Evolutionary conservation across 2,797 vertebrate species (phyloP).

Genomic region (Helarctos malayanus): DNA sequence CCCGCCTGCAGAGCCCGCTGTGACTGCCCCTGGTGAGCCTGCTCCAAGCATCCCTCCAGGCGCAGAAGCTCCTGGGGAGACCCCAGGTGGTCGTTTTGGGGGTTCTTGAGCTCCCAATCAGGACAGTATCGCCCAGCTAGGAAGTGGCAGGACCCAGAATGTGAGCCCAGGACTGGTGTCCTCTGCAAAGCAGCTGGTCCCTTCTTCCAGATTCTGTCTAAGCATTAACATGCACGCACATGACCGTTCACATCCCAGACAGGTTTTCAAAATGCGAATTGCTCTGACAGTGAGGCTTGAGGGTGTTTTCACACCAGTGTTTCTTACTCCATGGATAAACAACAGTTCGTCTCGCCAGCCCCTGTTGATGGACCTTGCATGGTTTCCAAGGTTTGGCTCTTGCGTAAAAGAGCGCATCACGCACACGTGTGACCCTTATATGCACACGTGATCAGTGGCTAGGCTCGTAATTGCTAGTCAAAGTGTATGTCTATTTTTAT

Average conservation of each 20-base stretch:
- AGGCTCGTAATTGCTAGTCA: neutral
- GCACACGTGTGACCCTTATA: too few species aligned
- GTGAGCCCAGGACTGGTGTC: neutral
- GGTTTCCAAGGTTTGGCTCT: neutral
- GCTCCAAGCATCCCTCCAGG: neutral
- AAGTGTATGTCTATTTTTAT: neutral
- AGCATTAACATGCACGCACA: neutral
- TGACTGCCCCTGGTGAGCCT: neutral
- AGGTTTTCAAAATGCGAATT: neutral
- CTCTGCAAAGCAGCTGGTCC: neutral
- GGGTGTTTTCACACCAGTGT: neutral
- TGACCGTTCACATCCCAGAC: neutral
- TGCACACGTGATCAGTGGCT: neutral
- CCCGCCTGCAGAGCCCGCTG: neutral
- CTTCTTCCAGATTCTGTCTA: neutral
- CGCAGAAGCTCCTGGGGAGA: neutral
- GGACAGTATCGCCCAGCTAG: neutral
- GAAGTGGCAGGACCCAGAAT: neutral
- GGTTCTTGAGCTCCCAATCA: neutral
- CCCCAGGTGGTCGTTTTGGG: neutral
- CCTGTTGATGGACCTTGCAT: fast-evolving
- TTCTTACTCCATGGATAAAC: neutral
- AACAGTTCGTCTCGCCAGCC: neutral
- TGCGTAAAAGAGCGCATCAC: fast-evolving
- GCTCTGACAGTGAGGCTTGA: neutral